Evolutionary conservation across 2,888 invertebrate species (phyloP), one percentile per base, ranked within the genome.

Genomic region (Ametastegia equiseti): DNA sequence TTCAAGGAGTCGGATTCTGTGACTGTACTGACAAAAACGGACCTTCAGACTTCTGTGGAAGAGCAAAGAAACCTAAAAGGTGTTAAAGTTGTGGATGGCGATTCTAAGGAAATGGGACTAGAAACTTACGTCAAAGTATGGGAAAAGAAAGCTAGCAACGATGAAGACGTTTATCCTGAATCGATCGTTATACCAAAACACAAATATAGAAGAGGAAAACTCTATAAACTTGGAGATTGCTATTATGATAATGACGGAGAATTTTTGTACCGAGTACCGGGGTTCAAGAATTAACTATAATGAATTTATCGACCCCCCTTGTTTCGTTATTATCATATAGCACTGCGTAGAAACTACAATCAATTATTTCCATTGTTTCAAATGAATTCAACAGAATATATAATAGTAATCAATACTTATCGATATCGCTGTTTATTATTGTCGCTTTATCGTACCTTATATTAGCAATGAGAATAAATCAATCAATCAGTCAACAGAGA

Each of bases 201-300:
- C 78, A 92, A 94, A 47, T 94, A 93, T 85, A 94, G 94, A 85
- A 92, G 90, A 87, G 95, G 95, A 36, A 94, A 93, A 63, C 95
- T 95, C 9, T 97, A 96, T 88, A 95, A 95, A 92, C 93, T 97
- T 0, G 94, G 95, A 84, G 96, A 97, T 91, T 95, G 96, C 86
- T 97, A 95, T 90, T 97, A 97, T 91, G 96, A 97, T 88, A 93
- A 95, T 89, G 95, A 97, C 92, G 97, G 97, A 0, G 93, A 93
- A 89, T 96, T 97, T 92, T 92, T 97, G 81, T 97, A 97, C 89
- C 93, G 96, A 87, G 95, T 97, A 67, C 94, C 96, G 13, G 75
- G 75, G 4, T 23, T 75, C 15, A 15, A 36, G 19, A 36, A 36
- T 11, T 75, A 75, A 54, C 54, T 36, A 9, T n/a, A 23, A 54